Conservation (phyloP, 2,113 vertebrate genomes). For the Mastomys coucha region DNA sequence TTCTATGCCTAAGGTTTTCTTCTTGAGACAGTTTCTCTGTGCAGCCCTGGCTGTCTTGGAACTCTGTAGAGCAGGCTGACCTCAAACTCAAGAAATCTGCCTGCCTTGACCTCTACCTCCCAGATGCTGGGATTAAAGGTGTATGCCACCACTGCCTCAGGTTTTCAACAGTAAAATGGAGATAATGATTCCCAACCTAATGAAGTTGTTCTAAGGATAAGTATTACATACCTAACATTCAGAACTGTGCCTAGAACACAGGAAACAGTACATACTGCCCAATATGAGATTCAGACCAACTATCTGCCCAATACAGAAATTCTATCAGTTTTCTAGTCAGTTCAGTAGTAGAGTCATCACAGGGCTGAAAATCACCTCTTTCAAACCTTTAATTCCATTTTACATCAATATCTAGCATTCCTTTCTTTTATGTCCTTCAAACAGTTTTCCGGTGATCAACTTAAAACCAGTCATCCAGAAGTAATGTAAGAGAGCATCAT, state of each 20-base stretch:
- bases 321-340: constrained; percentile 5
- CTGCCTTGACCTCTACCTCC: neutral
- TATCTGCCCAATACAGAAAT: constrained; percentile 26
- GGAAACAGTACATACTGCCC: constrained; percentile 10
- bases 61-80: neutral
- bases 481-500: neutral
- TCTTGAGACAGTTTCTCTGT: neutral
- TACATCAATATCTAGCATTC: constrained; percentile 34
- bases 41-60: neutral
- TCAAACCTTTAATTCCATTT: constrained; percentile 43
- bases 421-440: constrained; percentile 30
- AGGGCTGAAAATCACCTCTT: constrained; percentile 40
- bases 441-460: neutral
- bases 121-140: neutral
- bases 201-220: constrained; percentile 45
- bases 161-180: constrained; percentile 62
- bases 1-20: constrained; percentile 48
- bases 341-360: neutral
- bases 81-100: neutral
- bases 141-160: neutral
- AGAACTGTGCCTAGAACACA: constrained; percentile 29
- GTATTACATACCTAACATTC: constrained; percentile 39
- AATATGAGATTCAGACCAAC: constrained; percentile 8
- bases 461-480: constrained; percentile 48
- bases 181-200: constrained; percentile 7